Evolutionary conservation across 2,888 invertebrate species (phyloP).

Genomic region (Heliothis peltigera): DNA sequence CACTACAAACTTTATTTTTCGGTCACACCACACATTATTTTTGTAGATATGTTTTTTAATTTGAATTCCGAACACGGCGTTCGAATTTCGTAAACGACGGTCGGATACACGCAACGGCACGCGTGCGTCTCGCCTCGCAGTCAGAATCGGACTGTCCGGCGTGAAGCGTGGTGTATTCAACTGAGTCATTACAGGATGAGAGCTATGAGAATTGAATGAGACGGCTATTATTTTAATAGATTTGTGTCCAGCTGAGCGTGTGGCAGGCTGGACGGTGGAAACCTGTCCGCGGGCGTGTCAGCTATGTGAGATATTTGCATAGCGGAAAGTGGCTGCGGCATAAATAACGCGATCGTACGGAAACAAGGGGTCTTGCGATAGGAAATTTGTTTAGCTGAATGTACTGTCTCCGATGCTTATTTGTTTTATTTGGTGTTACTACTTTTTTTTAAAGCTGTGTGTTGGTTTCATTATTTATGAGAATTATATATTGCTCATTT

Average conservation of each 20-base stretch:
- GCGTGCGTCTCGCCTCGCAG: slow-evolving; percentile 52
- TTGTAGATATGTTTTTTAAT: slow-evolving; percentile 31
- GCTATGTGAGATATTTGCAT: slow-evolving; percentile 55
- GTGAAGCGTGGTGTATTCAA: slow-evolving; percentile 40
- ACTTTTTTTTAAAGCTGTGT: not conserved
- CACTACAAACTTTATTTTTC: slow-evolving; percentile 46
- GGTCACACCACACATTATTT: slow-evolving; percentile 46
- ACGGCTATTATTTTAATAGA: slow-evolving; percentile 62
- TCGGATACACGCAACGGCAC: slow-evolving; percentile 33
- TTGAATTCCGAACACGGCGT: slow-evolving; percentile 45
- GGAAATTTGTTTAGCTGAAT: slow-evolving; percentile 30
- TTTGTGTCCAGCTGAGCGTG: slow-evolving; percentile 56
- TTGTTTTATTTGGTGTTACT: slow-evolving; percentile 15
- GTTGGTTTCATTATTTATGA: not conserved
- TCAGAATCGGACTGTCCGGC: slow-evolving; percentile 59
- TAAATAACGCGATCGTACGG: slow-evolving; percentile 46
- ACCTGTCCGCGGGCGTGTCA: slow-evolving; percentile 51
- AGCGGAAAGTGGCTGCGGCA: slow-evolving; percentile 52
- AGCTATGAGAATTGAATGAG: slow-evolving; percentile 60
- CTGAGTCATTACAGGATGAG: slow-evolving; percentile 59
- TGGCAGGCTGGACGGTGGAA: slow-evolving; percentile 38
- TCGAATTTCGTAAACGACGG: slow-evolving; percentile 54
- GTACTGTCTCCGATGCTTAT: slow-evolving; percentile 33
- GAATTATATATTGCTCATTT: not conserved
- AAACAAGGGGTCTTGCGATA: slow-evolving; percentile 44